Evolutionary conservation across 2,113 vertebrate species (phyloP).

Genomic region (Pandion haliaetus): DNA sequence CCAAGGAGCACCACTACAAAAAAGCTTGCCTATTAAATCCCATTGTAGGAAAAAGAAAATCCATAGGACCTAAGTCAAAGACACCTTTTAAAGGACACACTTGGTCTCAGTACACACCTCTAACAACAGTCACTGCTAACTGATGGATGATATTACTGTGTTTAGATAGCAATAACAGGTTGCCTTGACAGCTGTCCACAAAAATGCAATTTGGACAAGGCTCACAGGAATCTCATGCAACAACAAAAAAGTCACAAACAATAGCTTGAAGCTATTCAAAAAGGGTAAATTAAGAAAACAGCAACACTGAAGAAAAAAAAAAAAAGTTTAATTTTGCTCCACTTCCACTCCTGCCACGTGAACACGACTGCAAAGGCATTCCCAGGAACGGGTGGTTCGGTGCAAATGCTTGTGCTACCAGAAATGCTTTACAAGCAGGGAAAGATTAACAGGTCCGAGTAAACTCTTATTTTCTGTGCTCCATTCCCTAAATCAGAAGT

Average conservation of each 20-base stretch:
- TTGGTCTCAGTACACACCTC: background rate
- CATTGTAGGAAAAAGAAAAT: background rate
- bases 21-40: background rate
- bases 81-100: background rate
- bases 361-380: background rate
- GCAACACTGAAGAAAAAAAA: background rate
- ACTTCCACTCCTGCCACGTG: background rate
- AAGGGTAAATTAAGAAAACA: background rate
- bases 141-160: rapidly evolving
- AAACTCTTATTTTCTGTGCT: background rate
- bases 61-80: background rate
- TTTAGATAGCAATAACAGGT: background rate
- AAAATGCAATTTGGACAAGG: background rate
- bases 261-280: background rate
- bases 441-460: rapidly evolving
- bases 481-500: background rate
- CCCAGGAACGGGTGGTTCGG: background rate
- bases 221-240: background rate
- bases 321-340: background rate
- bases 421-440: background rate
- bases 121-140: background rate
- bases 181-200: background rate
- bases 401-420: background rate
- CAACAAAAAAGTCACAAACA: background rate
- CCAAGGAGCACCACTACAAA: background rate